A percentile compares a stretch with the other conserved stretches of the same genome.
phyloP scores from a whole-genome alignment of 1,140 invertebrate genomes.

The Potamilus streckersoni region DNA sequence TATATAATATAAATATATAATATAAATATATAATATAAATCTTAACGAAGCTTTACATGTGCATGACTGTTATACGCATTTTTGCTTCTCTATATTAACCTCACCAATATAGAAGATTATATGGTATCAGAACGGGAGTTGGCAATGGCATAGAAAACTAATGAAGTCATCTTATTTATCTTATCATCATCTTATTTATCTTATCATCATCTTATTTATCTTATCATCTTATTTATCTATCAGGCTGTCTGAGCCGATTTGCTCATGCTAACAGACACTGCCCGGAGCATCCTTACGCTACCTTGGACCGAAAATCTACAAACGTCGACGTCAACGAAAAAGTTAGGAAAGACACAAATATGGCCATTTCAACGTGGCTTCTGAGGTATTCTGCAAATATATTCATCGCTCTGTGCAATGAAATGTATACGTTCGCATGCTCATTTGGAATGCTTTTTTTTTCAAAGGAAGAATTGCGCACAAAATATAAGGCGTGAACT shows the following conservation, averaged over 20 bases:
- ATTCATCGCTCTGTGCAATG: neutral
- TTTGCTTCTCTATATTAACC: neutral
- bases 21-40: neutral
- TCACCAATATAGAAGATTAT: neutral
- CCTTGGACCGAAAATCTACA: slow-evolving; percentile 53
- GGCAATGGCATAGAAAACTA: neutral
- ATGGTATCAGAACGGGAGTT: neutral
- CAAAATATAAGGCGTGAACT: neutral
- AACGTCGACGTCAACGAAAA: slow-evolving; percentile 33
- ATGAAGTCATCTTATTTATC: neutral
- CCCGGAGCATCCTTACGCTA: slow-evolving; percentile 63
- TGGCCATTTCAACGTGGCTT: slow-evolving; percentile 40
- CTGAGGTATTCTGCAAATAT: slow-evolving; percentile 19
- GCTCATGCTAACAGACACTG: slow-evolving; percentile 87
- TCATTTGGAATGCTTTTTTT: neutral
- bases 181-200: no score
- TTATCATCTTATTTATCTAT: neutral
- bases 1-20: neutral
- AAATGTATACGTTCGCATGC: neutral
- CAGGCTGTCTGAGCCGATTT: slow-evolving; percentile 76
- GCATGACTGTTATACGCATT: neutral
- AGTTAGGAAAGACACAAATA: slow-evolving; percentile 31
- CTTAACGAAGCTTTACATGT: neutral
- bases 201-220: no score
- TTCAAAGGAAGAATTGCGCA: neutral